phyloP scores from a whole-genome alignment of 2,797 vertebrate species.

The Setipinna tenuifilis region DNA sequence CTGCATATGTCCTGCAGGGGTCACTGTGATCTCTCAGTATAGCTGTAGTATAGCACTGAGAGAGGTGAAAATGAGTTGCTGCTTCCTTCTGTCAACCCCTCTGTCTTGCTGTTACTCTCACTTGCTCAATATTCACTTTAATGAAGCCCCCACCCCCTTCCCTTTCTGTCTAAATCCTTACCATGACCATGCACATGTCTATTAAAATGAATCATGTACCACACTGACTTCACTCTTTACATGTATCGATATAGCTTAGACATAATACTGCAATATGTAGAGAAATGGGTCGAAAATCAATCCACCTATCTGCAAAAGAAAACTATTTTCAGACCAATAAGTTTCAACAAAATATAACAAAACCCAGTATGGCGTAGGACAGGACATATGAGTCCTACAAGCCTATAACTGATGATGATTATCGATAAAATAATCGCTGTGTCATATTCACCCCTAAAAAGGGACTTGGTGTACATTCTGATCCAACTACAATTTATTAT shows the following conservation, averaged over 20 bases:
- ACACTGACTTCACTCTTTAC: constrained; percentile 56
- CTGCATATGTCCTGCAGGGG: constrained; percentile 48
- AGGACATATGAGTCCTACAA: no score
- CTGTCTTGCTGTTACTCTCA: constrained; percentile 33
- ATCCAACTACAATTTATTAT: no score
- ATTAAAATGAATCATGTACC: constrained; percentile 63
- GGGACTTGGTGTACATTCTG: no score
- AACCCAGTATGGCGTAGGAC: no score
- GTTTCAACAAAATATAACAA: no score
- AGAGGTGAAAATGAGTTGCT: background rate
- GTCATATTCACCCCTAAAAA: no score
- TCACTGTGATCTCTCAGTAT: constrained; percentile 51
- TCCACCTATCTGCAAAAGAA: background rate
- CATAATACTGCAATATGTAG: background rate
- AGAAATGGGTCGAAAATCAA: background rate
- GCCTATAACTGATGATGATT: no score
- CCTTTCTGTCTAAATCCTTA: constrained; percentile 51
- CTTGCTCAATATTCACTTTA: background rate
- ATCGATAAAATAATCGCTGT: no score
- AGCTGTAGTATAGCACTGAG: background rate
- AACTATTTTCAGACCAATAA: background rate
- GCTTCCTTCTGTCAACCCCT: constrained; percentile 33
- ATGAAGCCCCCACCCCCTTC: constrained; percentile 26
- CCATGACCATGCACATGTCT: constrained; percentile 30
- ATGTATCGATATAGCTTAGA: constrained; percentile 40